Conservation (phyloP, 2,113 vertebrate genomes). For the Sitta europaea region DNA sequence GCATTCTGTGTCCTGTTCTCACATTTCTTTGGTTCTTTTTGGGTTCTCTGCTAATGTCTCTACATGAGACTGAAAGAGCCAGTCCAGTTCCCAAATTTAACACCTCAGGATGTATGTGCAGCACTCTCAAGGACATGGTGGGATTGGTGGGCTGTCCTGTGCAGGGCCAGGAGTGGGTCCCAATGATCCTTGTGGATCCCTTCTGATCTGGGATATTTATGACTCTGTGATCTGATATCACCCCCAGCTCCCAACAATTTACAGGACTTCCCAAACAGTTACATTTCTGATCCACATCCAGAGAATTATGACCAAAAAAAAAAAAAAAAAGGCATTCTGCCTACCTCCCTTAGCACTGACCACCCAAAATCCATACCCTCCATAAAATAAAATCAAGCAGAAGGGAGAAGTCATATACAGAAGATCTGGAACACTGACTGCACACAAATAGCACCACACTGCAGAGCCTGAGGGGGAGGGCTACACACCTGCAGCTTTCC, state of each 20-base stretch:
- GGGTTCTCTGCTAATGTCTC: background rate
- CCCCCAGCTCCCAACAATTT: background rate
- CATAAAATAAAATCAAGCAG: background rate
- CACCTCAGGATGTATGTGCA: background rate
- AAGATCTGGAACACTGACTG: background rate
- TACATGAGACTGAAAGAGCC: background rate
- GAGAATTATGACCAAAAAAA: background rate
- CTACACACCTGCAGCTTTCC: slow-evolving; percentile 80
- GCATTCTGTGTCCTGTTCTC: background rate
- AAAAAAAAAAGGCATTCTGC: background rate
- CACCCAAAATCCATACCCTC: background rate
- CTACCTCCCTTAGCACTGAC: background rate
- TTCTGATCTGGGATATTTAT: background rate
- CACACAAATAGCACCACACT: background rate
- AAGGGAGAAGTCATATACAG: background rate
- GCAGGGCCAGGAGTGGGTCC: background rate
- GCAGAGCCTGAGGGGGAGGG: background rate
- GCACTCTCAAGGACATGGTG: background rate
- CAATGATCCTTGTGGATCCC: background rate
- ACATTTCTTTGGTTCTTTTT: background rate
- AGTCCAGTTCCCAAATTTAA: background rate
- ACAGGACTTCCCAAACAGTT: background rate
- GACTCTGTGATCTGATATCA: background rate
- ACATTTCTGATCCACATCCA: background rate
- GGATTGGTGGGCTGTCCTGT: background rate